Evolutionary conservation across 1,140 invertebrate species (phyloP).

Genomic region (Hypothenemus hampei): DNA sequence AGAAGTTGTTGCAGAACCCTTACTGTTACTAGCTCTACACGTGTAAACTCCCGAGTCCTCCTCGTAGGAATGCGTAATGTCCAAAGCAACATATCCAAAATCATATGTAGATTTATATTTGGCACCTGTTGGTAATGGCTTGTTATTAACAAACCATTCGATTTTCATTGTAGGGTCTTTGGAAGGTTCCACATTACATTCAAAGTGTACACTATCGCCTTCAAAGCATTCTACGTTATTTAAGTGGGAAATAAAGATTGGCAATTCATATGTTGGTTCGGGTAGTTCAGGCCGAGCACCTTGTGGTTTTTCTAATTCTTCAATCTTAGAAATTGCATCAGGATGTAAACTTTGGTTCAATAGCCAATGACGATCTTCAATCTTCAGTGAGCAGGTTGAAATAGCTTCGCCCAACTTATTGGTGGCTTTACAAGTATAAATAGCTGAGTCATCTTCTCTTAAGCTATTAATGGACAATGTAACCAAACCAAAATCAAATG

Average conservation of each 20-base stretch:
- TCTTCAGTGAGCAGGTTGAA: slow-evolving; percentile 84
- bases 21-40: slow-evolving; percentile 86
- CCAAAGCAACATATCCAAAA: slow-evolving; percentile 82
- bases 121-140: slow-evolving; percentile 71
- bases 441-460: slow-evolving; percentile 83
- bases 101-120: slow-evolving; percentile 83
- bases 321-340: slow-evolving; percentile 81
- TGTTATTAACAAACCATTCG: slow-evolving; percentile 86
- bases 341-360: slow-evolving; percentile 86
- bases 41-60: slow-evolving; percentile 89
- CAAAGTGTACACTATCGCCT: slow-evolving; percentile 88
- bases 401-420: slow-evolving; percentile 88
- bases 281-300: slow-evolving; percentile 56
- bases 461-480: slow-evolving; percentile 83
- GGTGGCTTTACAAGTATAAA: slow-evolving; percentile 90
- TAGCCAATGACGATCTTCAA: slow-evolving; percentile 81
- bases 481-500: slow-evolving; percentile 92
- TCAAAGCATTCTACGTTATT: slow-evolving; percentile 88
- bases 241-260: slow-evolving; percentile 84
- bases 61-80: slow-evolving; percentile 74
- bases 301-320: slow-evolving; percentile 77
- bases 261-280: slow-evolving; percentile 75
- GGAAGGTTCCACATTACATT: slow-evolving; percentile 89
- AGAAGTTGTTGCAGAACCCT: slow-evolving; percentile 81
- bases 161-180: slow-evolving; percentile 92